These are phyloP conservation scores for Turritopsis rubra DNA, from an alignment of 30 jellyfish, hydroid and myxozoan species.

Conservation along the genomic window DNA sequence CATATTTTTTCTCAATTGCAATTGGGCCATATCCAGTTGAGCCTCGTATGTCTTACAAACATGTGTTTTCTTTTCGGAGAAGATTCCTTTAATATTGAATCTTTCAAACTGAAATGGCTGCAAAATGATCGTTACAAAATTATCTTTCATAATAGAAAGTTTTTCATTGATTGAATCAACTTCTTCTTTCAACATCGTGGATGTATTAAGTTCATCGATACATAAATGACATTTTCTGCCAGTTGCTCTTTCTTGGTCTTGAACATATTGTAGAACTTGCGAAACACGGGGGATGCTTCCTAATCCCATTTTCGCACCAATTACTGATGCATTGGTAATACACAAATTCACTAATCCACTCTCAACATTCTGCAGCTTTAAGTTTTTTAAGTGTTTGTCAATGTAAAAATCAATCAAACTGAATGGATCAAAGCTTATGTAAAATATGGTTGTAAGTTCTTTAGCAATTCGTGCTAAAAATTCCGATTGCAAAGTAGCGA, in stretches of 20 bases:
- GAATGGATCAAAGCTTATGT: not conserved
- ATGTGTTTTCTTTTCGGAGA: not conserved
- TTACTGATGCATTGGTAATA: not conserved
- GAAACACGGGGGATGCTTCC: not conserved
- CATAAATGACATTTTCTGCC: not conserved
- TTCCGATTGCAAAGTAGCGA: not conserved
- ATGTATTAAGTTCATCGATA: not conserved
- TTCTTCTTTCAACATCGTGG: not conserved
- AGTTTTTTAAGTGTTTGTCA: not conserved
- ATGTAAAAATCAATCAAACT: not conserved
- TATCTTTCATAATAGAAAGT: not conserved
- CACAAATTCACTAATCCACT: not conserved
- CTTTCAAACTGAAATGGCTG: not conserved
- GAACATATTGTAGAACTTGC: not conserved
- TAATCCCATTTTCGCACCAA: not conserved
- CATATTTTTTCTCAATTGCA: not conserved
- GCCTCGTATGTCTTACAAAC: not conserved
- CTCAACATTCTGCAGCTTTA: not conserved
- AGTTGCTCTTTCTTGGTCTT: not conserved
- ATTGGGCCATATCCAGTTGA: not conserved
- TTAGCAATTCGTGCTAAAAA: not conserved
- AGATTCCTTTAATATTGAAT: not conserved
- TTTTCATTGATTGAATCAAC: not conserved
- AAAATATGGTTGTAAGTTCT: not conserved
- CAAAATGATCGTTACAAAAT: not conserved